Conservation (phyloP, 2,797 vertebrate species). For the Hippoglossus hippoglossus region DNA sequence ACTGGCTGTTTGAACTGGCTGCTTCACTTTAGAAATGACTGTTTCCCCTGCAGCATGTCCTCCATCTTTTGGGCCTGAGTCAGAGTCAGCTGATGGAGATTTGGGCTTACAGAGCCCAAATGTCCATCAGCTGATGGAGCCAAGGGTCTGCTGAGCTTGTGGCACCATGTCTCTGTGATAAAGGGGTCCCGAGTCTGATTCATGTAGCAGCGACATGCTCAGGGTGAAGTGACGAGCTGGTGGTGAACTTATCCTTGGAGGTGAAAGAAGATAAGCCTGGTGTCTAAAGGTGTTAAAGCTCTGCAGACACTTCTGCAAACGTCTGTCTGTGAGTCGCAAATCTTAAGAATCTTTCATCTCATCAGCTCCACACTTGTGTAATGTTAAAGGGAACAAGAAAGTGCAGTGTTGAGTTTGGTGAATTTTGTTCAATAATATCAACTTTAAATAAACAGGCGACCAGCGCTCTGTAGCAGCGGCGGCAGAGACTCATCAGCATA, state of each 20-base stretch:
- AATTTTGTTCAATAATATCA: too few species aligned
- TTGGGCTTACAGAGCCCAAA: not conserved
- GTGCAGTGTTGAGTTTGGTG: too few species aligned
- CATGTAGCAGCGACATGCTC: not conserved
- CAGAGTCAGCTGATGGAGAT: conserved; percentile 46
- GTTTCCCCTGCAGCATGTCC: not conserved
- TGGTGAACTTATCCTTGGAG: not conserved
- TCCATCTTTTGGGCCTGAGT: conserved; percentile 48
- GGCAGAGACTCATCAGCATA: too few species aligned
- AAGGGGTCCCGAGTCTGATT: not conserved
- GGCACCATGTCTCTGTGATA: not conserved
- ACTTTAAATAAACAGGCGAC: too few species aligned
- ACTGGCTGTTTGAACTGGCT: conserved; percentile 29
- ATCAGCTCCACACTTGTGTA: too few species aligned
- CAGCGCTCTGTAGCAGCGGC: too few species aligned
- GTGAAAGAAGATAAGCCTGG: not conserved
- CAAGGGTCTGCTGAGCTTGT: not conserved
- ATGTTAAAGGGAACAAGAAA: too few species aligned
- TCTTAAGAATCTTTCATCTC: too few species aligned
- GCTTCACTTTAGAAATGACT: not conserved
- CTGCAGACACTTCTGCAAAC: not conserved
- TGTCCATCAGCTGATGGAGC: too few species aligned
- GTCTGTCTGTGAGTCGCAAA: too few species aligned
- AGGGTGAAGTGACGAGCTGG: not conserved
- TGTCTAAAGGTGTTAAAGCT: not conserved